A percentile compares a stretch with the other conserved stretches of the same genome.
Evolutionary conservation across 1,140 invertebrate genomes (phyloP).

Genomic region (Vanessa tameamea): DNA sequence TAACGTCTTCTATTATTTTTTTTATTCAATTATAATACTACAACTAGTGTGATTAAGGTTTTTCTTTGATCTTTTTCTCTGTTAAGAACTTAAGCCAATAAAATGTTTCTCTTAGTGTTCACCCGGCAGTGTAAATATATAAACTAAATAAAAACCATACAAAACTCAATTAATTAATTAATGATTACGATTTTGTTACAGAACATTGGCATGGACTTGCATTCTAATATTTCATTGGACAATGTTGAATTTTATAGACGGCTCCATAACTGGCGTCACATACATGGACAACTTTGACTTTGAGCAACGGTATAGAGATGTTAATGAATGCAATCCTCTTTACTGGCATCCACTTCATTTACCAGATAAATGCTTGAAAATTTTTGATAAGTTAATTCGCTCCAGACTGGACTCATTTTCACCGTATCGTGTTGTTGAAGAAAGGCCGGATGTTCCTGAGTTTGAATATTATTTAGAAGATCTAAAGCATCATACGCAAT

Average conservation of each 20-base stretch:
- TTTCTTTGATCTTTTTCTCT: no score
- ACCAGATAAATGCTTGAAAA: constrained; percentile 57
- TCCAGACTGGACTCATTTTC: constrained; percentile 32
- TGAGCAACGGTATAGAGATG: constrained; percentile 57
- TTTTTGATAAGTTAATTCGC: constrained; percentile 56
- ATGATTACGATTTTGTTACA: constrained; percentile 6
- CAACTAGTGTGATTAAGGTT: no score
- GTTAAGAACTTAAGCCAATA: no score
- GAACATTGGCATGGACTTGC: not conserved
- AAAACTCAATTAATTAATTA: not conserved
- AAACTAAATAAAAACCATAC: no score
- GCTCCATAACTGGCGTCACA: constrained; percentile 63
- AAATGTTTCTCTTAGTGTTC: no score
- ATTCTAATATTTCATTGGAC: not conserved
- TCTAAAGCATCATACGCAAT: not conserved
- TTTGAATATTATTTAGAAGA: constrained; percentile 11
- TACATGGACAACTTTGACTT: constrained; percentile 70
- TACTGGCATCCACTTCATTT: constrained; percentile 69
- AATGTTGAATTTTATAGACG: not conserved
- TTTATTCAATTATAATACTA: no score
- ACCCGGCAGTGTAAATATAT: no score
- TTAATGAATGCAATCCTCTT: constrained; percentile 66
- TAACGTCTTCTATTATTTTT: no score
- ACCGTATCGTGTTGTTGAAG: constrained; percentile 46
- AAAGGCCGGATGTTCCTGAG: constrained; percentile 21